Evolutionary conservation across 1,140 invertebrate species (phyloP).

Genomic region (Euglossa dilemma): DNA sequence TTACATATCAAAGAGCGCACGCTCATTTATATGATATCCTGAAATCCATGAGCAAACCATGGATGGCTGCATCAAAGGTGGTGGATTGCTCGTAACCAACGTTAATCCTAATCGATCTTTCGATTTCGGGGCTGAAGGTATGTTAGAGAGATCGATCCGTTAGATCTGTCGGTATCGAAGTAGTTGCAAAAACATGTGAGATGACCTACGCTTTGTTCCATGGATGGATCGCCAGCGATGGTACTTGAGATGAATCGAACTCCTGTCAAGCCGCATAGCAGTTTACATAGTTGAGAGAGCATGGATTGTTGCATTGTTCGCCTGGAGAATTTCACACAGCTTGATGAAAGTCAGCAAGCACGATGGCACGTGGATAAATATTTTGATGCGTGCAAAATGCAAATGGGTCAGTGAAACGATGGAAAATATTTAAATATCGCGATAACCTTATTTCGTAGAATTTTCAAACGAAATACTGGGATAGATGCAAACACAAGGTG

Average conservation of each 20-base stretch:
- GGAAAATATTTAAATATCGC: neutral
- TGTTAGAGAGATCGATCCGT: too few species aligned
- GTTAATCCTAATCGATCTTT: neutral
- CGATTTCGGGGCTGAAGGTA: neutral
- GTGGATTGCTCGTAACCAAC: too few species aligned
- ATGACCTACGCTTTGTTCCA: neutral
- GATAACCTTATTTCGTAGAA: neutral
- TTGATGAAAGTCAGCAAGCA: slow-evolving; percentile 9
- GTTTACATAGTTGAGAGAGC: slow-evolving; percentile 32
- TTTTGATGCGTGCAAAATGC: neutral
- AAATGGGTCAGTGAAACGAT: neutral
- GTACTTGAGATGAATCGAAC: neutral
- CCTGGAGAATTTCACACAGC: slow-evolving; percentile 25
- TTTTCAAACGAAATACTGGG: neutral
- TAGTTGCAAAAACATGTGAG: neutral
- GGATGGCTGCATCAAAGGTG: too few species aligned
- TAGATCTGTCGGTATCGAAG: neutral
- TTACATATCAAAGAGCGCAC: too few species aligned
- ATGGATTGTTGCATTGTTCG: slow-evolving; percentile 12
- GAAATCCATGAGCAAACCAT: too few species aligned
- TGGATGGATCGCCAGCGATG: slow-evolving; percentile 7
- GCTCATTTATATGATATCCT: too few species aligned
- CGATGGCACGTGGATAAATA: slow-evolving; percentile 1
- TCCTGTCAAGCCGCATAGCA: slow-evolving; percentile 1
- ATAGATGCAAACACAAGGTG: too few species aligned